These are phyloP conservation scores for Diuraphis noxia DNA, from an alignment of 1,140 invertebrate species.

Conservation along the genomic window DNA sequence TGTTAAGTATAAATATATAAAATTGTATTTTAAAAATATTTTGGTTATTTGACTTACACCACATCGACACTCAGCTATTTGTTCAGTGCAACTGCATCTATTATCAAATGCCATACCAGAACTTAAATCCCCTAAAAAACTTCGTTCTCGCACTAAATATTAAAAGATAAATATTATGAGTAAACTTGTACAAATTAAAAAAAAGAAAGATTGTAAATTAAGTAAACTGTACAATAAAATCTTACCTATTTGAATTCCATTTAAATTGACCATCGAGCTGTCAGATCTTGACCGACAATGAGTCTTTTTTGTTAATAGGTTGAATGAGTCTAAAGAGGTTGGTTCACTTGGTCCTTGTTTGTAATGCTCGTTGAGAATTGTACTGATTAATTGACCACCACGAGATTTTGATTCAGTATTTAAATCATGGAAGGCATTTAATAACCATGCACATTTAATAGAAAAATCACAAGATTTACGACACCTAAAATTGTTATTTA, in stretches of 20 bases:
- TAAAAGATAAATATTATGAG: neutral
- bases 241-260: slow-evolving; percentile 49
- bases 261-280: slow-evolving; percentile 43
- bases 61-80: slow-evolving; percentile 73
- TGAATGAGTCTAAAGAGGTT: slow-evolving; percentile 25
- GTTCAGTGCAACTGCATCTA: slow-evolving; percentile 86
- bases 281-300: slow-evolving; percentile 43
- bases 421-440: slow-evolving; percentile 81
- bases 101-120: slow-evolving; percentile 95
- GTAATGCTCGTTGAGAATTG: slow-evolving; percentile 45
- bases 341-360: slow-evolving; percentile 27
- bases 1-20: slow-evolving; percentile 20
- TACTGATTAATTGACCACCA: slow-evolving; percentile 36
- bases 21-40: neutral
- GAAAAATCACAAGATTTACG: slow-evolving; percentile 93
- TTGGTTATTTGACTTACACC: slow-evolving; percentile 64
- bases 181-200: neutral
- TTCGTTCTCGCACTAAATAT: slow-evolving; percentile 59
- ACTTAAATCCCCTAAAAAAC: slow-evolving; percentile 85
- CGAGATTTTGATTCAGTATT: slow-evolving; percentile 33
- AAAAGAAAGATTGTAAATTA: neutral
- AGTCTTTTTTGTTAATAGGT: slow-evolving; percentile 45
- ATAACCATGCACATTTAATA: slow-evolving; percentile 90
- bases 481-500: slow-evolving; percentile 69
- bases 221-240: neutral